phyloP scores from a whole-genome alignment of 2,113 vertebrate genomes.

The Marmota monax region DNA sequence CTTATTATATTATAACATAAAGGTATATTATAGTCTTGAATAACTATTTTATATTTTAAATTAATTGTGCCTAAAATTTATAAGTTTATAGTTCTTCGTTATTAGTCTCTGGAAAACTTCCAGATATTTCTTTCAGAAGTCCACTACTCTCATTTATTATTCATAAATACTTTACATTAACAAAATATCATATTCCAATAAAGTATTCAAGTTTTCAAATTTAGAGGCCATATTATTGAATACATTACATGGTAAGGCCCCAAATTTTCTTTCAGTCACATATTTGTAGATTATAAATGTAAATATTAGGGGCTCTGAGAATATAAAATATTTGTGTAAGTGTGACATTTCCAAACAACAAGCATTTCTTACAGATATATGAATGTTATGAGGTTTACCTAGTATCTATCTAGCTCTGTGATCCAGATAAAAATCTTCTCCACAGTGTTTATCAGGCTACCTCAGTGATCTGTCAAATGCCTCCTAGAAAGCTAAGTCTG shows the following conservation, averaged over 20 bases:
- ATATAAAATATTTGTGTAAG: background rate
- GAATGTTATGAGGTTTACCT: background rate
- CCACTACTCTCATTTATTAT: background rate
- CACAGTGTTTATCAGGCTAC: background rate
- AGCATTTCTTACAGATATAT: background rate
- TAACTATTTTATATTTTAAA: constrained; percentile 43
- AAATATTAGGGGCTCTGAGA: background rate
- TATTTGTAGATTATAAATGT: background rate
- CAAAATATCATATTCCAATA: background rate
- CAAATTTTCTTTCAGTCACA: background rate
- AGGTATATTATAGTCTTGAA: background rate
- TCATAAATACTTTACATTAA: background rate
- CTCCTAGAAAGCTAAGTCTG: background rate
- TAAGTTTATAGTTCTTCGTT: background rate
- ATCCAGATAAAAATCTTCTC: background rate
- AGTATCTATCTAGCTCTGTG: background rate
- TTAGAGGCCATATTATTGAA: background rate
- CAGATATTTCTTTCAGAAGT: background rate
- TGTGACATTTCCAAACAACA: background rate
- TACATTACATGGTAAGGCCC: background rate
- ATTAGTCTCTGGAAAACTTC: background rate
- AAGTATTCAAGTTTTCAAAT: background rate
- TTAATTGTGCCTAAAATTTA: background rate
- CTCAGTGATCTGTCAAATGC: background rate
- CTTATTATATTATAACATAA: constrained; percentile 51